Base-by-base conservation (phyloP, 2,888 invertebrate genomes). In the Pollenia amentaria region DNA sequence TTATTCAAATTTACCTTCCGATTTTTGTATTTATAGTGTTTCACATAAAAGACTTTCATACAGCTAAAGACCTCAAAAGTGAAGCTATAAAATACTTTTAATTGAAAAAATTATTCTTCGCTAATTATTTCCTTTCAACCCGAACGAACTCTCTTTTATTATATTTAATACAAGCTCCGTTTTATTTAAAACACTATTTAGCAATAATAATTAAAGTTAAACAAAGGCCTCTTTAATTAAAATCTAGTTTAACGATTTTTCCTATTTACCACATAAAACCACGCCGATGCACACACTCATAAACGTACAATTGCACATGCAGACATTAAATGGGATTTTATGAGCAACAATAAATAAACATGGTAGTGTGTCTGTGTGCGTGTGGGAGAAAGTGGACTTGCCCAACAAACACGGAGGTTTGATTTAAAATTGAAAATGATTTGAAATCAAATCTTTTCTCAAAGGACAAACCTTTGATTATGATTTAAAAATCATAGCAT, bases 151-250 rank as follows among this genome's bases (percentile, higher is more conserved):
- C 40, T 12, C 3, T 14, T 10, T 57, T 21, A 21, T 21, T 11
- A n/a, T 29, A 29, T 29, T 29, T 29, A 29, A 29, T 3, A 29
- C 29, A 29, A 29, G 64, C 40, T 64, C 18, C 21, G 51, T 64
- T 62, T 76, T 12, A 21, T 73, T 46, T 21, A 40, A 44, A 44
- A 14, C 21, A n/a, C 21, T 57, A 44, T 48, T 60, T 48, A 48
- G 60, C 73, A 38, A 44, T 57, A 57, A 51, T 42, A 75, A 62
- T 53, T 40, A 40, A 51, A 21, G 60, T 21, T 69, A 40, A 60
- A n/a, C 48, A 69, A 69, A 64, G 40, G 48, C 18, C n/a, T 42
- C 21, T 78, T 69, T 69, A 78, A 78, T 69, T 69, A 70, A 78
- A 78, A 78, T 60, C 48, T 60, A 57, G 69, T 51, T 60, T 69